Evolutionary conservation across 2,113 vertebrate genomes (phyloP).

Genomic region (Smithornis capensis): DNA sequence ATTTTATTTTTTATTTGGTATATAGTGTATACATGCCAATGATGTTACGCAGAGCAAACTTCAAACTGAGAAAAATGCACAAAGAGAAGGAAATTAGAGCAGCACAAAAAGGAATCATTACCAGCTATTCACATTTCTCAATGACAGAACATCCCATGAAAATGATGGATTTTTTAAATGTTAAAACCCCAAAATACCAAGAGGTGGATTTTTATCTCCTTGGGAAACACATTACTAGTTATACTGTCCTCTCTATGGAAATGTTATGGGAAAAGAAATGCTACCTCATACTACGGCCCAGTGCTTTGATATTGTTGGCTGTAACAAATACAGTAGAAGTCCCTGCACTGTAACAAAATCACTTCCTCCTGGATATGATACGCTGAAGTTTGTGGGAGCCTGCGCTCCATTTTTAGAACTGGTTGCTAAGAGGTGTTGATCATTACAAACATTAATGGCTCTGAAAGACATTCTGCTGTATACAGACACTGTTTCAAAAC

Average conservation of each 20-base stretch:
- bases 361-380: slow-evolving; percentile 48
- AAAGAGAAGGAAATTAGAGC: background rate
- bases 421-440: slow-evolving; percentile 2
- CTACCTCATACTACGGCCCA: background rate
- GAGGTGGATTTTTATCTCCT: background rate
- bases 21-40: background rate
- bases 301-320: background rate
- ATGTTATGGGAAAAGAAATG: background rate
- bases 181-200: background rate
- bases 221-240: background rate
- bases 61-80: background rate
- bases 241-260: background rate
- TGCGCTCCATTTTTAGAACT: slow-evolving; percentile 31
- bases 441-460: background rate
- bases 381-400: background rate
- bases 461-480: background rate
- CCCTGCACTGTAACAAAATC: slow-evolving; percentile 40
- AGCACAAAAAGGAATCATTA: background rate
- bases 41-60: background rate
- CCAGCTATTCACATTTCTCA: background rate
- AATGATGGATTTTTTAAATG: background rate
- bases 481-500: background rate
- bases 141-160: background rate
- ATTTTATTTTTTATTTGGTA: background rate
- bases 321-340: slow-evolving; percentile 55